phyloP scores from a whole-genome alignment of 2,113 vertebrate species.

The Leptosomus discolor region DNA sequence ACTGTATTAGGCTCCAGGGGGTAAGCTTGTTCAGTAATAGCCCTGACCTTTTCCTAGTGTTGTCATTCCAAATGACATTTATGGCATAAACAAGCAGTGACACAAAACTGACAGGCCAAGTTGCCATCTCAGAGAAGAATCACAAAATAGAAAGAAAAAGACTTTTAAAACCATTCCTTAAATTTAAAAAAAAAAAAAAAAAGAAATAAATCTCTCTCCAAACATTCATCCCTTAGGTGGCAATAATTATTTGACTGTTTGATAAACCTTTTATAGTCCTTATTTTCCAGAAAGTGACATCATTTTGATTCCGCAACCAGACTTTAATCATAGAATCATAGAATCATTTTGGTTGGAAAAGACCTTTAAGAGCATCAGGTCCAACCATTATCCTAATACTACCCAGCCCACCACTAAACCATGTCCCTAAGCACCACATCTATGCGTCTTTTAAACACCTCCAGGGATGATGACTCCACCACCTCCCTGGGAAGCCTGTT shows the following conservation, averaged over 20 bases:
- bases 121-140: conserved; percentile 42
- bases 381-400: too few species aligned
- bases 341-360: too few species aligned
- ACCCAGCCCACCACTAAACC: too few species aligned
- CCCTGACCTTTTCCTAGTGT: conserved; percentile 69
- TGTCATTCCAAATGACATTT: conserved; percentile 71
- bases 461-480: too few species aligned
- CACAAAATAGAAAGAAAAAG: background rate
- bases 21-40: conserved; percentile 69
- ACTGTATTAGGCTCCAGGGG: conserved; percentile 66
- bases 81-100: conserved; percentile 67
- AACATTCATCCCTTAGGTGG: background rate
- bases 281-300: background rate
- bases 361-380: too few species aligned
- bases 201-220: background rate
- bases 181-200: background rate
- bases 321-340: background rate
- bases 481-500: too few species aligned
- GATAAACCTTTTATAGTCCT: background rate
- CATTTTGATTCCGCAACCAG: background rate
- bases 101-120: conserved; percentile 68
- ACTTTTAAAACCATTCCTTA: background rate
- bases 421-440: too few species aligned
- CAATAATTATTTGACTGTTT: background rate
- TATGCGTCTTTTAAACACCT: too few species aligned